These are phyloP conservation scores for Gymnosoma rotundatum DNA, from an alignment of 2,888 invertebrate genomes.

Conservation along the genomic window DNA sequence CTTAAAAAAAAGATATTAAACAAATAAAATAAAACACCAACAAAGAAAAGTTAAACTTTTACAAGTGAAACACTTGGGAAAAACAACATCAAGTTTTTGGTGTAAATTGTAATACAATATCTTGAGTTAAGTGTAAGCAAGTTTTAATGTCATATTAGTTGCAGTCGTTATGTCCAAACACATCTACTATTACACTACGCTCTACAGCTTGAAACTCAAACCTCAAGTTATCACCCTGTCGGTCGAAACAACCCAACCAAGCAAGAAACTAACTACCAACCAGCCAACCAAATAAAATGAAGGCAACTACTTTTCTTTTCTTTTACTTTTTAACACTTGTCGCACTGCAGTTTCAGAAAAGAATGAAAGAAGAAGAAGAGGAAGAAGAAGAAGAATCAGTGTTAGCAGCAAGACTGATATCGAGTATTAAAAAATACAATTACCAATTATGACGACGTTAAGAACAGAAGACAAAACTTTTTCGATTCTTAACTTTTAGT, in stretches of 20 bases:
- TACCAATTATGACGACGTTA: conserved; percentile 67
- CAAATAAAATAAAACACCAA: conserved; percentile 44
- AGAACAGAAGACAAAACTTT: conserved; percentile 51
- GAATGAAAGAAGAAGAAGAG: conserved; percentile 5
- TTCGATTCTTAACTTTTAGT: conserved; percentile 61
- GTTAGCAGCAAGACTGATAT: conserved; percentile 20
- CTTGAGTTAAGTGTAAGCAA: conserved; percentile 63
- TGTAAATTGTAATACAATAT: conserved; percentile 69
- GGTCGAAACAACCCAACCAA: not conserved
- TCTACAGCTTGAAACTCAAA: not conserved
- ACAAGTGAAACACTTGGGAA: conserved; percentile 68
- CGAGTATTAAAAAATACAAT: conserved; percentile 64
- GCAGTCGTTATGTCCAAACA: conserved; percentile 62
- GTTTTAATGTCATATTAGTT: conserved; percentile 70
- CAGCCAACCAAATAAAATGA: conserved; percentile 32
- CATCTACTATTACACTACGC: conserved; percentile 14
- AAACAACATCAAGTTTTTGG: conserved; percentile 68
- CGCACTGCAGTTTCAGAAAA: conserved; percentile 63
- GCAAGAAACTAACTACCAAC: conserved; percentile 55
- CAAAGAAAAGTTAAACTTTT: conserved; percentile 59
- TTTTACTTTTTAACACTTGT: conserved; percentile 65
- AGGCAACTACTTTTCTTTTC: conserved; percentile 35
- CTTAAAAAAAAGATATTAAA: conserved; percentile 26
- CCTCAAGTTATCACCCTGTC: not conserved
- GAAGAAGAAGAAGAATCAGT: too few relatives aligned